Base-by-base conservation (phyloP, 2,113 vertebrate genomes). In the Gavialis gangeticus region DNA sequence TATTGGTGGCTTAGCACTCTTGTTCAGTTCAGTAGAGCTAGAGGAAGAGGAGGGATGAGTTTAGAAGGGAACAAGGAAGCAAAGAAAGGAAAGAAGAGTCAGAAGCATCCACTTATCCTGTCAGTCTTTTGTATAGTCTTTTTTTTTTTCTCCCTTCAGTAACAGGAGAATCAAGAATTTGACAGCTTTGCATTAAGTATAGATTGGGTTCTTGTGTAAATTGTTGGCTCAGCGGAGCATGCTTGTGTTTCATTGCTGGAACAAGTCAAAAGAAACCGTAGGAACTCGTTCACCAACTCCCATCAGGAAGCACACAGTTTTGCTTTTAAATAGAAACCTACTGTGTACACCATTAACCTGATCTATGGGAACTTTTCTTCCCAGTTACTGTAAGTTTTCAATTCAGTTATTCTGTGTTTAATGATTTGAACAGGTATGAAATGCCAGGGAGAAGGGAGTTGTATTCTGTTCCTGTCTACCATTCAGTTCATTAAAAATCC, bases 211-310 rank as follows among this genome's bases (percentile, higher is more conserved):
- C 18, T 73, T 12, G 8, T 88, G 59, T 63, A 37, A 27, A 4
- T 57, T 28, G 12, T 11, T 73, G 55, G 5, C 22, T 1, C 1
- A 57, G 21, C 0, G 0, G 1, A 12, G 85, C 2, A 0, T 25
- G 12, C 16, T 91, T 17, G 6, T 2, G 1, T 4, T 78, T n/a
- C 55, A 9, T 54, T 55, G 12, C 67, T 10, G 54, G 0, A 3
- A 2, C 22, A 30, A 18, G 28, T 91, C 54, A 19, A 75, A 79
- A 59, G n/a, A 75, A 58, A 4, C 66, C 77, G 55, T 73, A 67
- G 25, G 76, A 88, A 58, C 1, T 82, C 64, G 75, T n/a, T 77
- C 62, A 14, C 13, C 5, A 80, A 2, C 34, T 73, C 28, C 79
- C 82, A 75, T 79, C 83, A 66, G 57, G 75, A 81, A 89, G n/a